Percentiles rank a stretch among this genome's conserved stretches.
These are phyloP conservation scores for Cinclus mexicanus DNA, from an alignment of 2,113 vertebrate genomes.

Conservation along the genomic window DNA sequence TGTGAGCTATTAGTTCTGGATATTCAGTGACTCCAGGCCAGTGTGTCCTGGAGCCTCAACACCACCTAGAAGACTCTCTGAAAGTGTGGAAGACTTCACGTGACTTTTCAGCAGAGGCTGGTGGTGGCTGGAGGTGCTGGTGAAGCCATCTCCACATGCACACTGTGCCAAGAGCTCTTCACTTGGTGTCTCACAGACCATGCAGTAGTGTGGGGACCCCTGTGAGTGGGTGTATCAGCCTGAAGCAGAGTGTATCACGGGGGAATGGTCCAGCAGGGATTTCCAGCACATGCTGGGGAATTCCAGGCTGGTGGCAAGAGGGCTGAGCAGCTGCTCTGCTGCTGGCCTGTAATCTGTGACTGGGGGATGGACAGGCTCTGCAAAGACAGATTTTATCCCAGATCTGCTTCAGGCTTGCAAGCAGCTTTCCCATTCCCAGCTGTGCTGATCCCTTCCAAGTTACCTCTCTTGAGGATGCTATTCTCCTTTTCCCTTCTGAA, in stretches of 20 bases:
- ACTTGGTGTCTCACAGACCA: background rate
- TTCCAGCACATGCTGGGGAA: background rate
- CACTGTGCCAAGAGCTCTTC: background rate
- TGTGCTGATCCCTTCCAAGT: background rate
- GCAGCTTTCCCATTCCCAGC: background rate
- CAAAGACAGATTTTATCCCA: background rate
- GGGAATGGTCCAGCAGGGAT: background rate
- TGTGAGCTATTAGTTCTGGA: background rate
- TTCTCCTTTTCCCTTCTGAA: background rate
- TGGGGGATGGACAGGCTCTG: rapidly evolving
- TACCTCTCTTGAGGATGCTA: background rate
- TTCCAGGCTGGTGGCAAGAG: background rate
- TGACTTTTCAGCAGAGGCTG: background rate
- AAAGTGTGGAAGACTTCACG: background rate
- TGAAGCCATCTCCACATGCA: background rate
- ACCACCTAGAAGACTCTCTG: background rate
- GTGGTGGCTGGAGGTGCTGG: background rate
- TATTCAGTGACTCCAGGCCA: rapidly evolving
- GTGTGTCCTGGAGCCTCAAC: background rate
- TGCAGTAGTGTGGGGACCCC: rapidly evolving
- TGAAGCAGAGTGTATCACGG: background rate
- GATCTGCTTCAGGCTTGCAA: background rate
- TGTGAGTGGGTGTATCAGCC: rapidly evolving
- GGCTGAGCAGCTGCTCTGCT: background rate
- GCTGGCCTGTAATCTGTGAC: background rate